These are phyloP conservation scores for Sycobia sp. DNA, from an alignment of 1,140 invertebrate species.

Conservation along the genomic window DNA sequence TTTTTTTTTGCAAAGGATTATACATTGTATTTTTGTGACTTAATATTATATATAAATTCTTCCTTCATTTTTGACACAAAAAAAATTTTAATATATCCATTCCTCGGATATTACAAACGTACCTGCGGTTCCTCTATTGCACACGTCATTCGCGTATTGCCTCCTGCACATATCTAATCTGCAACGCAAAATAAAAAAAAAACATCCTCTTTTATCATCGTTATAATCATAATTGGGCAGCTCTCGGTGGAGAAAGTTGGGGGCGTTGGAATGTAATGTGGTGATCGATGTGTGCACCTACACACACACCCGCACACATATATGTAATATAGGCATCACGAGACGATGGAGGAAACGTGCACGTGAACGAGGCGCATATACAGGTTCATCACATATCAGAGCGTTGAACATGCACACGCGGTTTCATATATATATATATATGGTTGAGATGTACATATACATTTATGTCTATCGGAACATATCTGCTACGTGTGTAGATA, in stretches of 20 bases:
- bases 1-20: slow-evolving; percentile 17
- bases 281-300: too few species aligned
- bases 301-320: too few species aligned
- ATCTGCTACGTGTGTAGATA: slow-evolving; percentile 6
- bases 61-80: too few species aligned
- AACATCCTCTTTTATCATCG: slow-evolving; percentile 52
- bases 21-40: not conserved
- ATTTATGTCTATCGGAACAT: not conserved
- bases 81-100: too few species aligned
- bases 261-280: too few species aligned
- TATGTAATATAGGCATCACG: too few species aligned
- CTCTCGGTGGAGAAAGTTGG: slow-evolving; percentile 23
- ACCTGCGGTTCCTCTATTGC: slow-evolving; percentile 98
- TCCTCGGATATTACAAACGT: slow-evolving; percentile 63
- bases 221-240: slow-evolving; percentile 39
- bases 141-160: slow-evolving; percentile 90
- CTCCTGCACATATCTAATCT: slow-evolving; percentile 99
- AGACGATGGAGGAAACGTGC: slow-evolving; percentile 41
- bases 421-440: too few species aligned
- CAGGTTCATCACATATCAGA: too few species aligned
- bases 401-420: slow-evolving; percentile 15
- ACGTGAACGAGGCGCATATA: too few species aligned
- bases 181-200: slow-evolving; percentile 68
- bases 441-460: too few species aligned
- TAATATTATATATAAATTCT: too few species aligned